phyloP scores from a whole-genome alignment of 2,888 invertebrate species.

The Erpobdella octoculata region DNA sequence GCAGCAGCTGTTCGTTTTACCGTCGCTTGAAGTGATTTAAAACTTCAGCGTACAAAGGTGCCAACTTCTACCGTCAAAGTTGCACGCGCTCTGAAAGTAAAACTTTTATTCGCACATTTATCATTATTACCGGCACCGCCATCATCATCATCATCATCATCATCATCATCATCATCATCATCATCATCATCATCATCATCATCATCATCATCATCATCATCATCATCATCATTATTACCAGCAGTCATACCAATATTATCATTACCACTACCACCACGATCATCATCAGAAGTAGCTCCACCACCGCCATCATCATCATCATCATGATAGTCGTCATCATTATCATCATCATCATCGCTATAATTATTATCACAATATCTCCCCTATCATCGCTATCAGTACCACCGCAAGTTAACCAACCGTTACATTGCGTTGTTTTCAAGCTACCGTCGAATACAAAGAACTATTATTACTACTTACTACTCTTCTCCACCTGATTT shows the following conservation, averaged over 20 bases:
- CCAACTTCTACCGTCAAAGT: not conserved
- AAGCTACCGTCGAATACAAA: too few species aligned
- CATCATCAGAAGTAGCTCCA: not conserved
- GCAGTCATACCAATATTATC: not conserved
- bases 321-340: not conserved
- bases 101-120: not conserved
- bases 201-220: not conserved
- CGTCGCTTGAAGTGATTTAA: too few species aligned
- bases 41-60: too few species aligned
- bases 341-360: not conserved
- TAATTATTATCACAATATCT: too few species aligned
- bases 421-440: too few species aligned
- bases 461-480: too few species aligned
- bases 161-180: slow-evolving; percentile 9
- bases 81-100: too few species aligned
- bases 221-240: slow-evolving; percentile 8
- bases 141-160: not conserved
- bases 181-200: slow-evolving; percentile 3
- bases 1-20: too few species aligned
- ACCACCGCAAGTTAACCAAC: too few species aligned
- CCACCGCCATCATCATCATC: slow-evolving; percentile 6
- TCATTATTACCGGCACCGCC: not conserved
- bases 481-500: too few species aligned
- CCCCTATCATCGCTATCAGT: too few species aligned
- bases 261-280: not conserved